Evolutionary conservation across 2,113 vertebrate species (phyloP).

Genomic region (Xiphorhynchus elegans): DNA sequence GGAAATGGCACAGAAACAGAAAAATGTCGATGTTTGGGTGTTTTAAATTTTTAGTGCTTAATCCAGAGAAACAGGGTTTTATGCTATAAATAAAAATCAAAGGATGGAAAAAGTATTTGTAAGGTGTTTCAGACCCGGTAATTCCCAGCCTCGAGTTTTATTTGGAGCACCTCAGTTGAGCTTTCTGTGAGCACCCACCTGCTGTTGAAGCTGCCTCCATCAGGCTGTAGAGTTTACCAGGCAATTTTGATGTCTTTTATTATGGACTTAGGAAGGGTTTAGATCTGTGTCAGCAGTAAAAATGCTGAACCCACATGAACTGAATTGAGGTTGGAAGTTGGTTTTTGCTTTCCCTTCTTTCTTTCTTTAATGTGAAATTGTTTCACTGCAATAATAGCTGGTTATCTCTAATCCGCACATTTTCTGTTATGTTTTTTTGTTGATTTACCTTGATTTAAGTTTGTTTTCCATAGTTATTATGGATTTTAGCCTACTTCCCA

Average conservation of each 20-base stretch:
- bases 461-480: constrained; percentile 40
- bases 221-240: neutral
- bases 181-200: neutral
- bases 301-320: neutral
- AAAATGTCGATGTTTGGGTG: neutral
- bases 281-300: neutral
- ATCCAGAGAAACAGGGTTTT: neutral
- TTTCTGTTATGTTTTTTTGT: constrained; percentile 25
- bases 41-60: neutral
- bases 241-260: neutral
- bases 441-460: constrained; percentile 58
- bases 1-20: neutral
- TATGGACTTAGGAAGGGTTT: neutral
- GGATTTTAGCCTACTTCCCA: constrained; percentile 59
- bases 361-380: neutral
- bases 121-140: neutral
- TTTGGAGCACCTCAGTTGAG: neutral
- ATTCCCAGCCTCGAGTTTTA: neutral
- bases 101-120: neutral
- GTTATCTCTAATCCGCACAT: constrained; percentile 34
- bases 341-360: neutral
- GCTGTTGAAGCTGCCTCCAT: accelerated
- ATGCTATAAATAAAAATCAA: neutral
- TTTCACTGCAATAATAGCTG: constrained; percentile 43
- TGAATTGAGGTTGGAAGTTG: neutral